A percentile compares a stretch with the other conserved stretches of the same genome.
phyloP scores from a whole-genome alignment of 2,113 vertebrate species.

The Carassius auratus region DNA sequence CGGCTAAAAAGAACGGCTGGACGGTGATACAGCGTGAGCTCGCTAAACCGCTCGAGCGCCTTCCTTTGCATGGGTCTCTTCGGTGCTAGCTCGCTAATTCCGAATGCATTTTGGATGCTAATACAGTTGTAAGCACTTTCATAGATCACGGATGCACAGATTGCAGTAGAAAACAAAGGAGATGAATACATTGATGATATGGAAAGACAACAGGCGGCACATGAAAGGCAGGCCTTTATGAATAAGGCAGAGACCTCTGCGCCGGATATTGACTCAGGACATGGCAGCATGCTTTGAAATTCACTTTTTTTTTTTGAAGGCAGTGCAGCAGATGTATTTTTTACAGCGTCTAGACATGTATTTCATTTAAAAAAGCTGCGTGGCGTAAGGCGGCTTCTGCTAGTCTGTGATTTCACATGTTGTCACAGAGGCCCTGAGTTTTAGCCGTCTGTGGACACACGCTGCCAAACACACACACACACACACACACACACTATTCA shows the following conservation, averaged over 20 bases:
- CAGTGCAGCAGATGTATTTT: conserved; percentile 77
- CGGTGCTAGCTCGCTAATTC: conserved; percentile 38
- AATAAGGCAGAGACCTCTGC: conserved; percentile 77
- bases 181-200: conserved; percentile 75
- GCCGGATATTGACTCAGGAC: conserved; percentile 80
- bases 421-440: conserved; percentile 22
- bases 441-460: neutral
- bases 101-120: conserved; percentile 39
- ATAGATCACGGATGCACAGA: conserved; percentile 34
- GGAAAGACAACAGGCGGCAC: conserved; percentile 73
- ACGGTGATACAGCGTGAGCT: conserved; percentile 53
- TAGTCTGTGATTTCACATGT: conserved; percentile 28
- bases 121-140: conserved; percentile 39
- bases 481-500: no score
- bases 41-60: neutral
- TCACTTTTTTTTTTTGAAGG: conserved; percentile 76
- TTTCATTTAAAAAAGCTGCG: conserved; percentile 77
- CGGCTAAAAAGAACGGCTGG: conserved; percentile 58
- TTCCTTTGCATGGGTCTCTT: conserved; percentile 2
- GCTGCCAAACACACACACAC: neutral
- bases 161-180: conserved; percentile 66
- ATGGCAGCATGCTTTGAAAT: conserved; percentile 80
- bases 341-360: conserved; percentile 81
- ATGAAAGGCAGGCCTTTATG: conserved; percentile 67
- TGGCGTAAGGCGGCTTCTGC: conserved; percentile 24